phyloP scores from a whole-genome alignment of 2,888 invertebrate species.

The Bellardia pandia region DNA sequence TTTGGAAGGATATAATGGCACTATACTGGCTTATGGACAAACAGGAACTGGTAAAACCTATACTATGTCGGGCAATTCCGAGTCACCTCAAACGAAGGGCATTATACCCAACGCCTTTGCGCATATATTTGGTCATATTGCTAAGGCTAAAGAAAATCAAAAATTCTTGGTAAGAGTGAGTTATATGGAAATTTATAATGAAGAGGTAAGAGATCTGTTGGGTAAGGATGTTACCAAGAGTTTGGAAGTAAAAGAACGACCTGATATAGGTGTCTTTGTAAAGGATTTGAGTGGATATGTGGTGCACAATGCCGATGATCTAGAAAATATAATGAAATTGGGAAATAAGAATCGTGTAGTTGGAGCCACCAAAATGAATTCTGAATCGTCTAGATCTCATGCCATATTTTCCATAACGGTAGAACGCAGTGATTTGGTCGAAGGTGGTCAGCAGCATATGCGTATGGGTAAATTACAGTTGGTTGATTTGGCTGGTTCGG shows the following conservation, averaged over 20 bases:
- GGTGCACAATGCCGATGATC: conserved; percentile 98
- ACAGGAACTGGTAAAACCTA: conserved; percentile 99
- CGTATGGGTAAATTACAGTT: conserved; percentile 98
- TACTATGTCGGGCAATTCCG: conserved; percentile 97
- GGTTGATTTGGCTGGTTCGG: conserved; percentile 99
- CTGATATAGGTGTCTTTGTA: conserved; percentile 98
- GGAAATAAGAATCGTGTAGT: conserved; percentile 97
- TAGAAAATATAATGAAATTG: conserved; percentile 96
- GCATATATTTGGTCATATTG: conserved; percentile 98
- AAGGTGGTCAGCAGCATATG: conserved; percentile 93
- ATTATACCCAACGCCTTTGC: conserved; percentile 99
- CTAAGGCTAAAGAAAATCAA: conserved; percentile 95
- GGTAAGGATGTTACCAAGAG: conserved; percentile 94
- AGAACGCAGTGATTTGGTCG: conserved; percentile 94
- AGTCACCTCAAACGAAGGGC: conserved; percentile 94
- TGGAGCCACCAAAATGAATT: conserved; percentile 98
- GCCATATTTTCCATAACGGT: conserved; percentile 99
- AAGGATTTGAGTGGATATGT: conserved; percentile 98
- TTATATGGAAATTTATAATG: conserved; percentile 99
- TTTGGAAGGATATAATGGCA: conserved; percentile 97
- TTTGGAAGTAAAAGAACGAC: conserved; percentile 96
- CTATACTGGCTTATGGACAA: conserved; percentile 95
- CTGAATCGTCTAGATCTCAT: conserved; percentile 97
- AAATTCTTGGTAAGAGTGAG: conserved; percentile 99
- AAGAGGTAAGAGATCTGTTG: conserved; percentile 97